phyloP scores from a whole-genome alignment of 2,113 vertebrate genomes.

The Psephotus haematonotus region DNA sequence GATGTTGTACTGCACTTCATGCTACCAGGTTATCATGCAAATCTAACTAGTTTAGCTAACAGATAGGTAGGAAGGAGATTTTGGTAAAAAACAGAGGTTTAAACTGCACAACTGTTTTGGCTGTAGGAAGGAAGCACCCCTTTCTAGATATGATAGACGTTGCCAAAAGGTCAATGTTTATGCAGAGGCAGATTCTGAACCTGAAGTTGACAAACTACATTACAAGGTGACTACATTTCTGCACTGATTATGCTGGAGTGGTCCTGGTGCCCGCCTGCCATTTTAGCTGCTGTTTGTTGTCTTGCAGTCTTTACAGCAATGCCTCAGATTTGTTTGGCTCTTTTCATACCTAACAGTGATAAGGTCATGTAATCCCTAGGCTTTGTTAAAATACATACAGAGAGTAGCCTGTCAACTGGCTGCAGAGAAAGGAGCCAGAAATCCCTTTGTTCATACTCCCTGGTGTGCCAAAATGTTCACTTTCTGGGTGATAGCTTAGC shows the following conservation, averaged over 20 bases:
- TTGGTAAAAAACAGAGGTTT: not conserved
- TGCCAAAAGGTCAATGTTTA: not conserved
- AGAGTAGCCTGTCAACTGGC: not conserved
- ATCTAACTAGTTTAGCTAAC: not conserved
- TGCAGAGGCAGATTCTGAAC: not conserved
- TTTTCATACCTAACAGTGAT: not conserved
- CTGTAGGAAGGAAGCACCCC: accelerated
- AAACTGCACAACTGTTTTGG: not conserved
- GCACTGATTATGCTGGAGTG: not conserved
- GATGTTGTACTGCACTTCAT: not conserved
- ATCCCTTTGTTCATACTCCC: not conserved
- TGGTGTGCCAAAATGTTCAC: not conserved
- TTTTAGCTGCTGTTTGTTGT: not conserved
- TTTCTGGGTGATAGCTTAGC: not conserved
- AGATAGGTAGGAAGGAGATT: not conserved
- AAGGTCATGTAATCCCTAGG: not conserved
- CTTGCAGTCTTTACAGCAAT: not conserved
- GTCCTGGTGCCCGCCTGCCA: not conserved
- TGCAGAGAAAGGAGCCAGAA: not conserved
- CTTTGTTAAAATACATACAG: not conserved
- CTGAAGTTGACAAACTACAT: not conserved
- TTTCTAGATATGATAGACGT: not conserved
- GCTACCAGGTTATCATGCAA: not conserved
- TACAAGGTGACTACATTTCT: not conserved
- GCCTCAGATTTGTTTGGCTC: not conserved